Percentiles rank a stretch among this genome's conserved stretches.
These are phyloP conservation scores for Chondrilla cf. caribensis DNA, from an alignment of 37 sponge, comb jelly and placozoan genomes.

Conservation along the genomic window DNA sequence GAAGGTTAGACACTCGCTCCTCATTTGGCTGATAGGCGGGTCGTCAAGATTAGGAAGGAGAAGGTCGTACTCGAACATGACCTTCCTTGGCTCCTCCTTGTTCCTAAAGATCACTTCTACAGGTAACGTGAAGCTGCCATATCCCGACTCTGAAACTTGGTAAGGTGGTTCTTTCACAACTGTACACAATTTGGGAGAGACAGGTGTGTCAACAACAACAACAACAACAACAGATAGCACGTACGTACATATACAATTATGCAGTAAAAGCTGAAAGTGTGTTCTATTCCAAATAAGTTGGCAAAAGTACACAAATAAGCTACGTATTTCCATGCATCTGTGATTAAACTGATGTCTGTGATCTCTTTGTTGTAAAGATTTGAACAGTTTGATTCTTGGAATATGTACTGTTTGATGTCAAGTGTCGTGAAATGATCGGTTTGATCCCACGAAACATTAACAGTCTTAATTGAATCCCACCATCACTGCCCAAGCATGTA, in stretches of 20 bases:
- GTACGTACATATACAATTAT: not conserved
- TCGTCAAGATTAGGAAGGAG: conserved; percentile 84
- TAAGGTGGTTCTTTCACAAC: conserved; percentile 95
- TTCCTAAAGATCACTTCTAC: conserved; percentile 93
- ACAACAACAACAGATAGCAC: too few relatives aligned
- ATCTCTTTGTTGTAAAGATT: too few relatives aligned
- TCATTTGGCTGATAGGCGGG: conserved; percentile 87
- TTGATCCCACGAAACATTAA: too few relatives aligned
- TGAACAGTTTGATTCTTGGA: too few relatives aligned
- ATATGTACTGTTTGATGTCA: too few relatives aligned
- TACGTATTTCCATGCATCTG: too few relatives aligned
- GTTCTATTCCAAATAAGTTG: not conserved
- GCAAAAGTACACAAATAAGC: too few relatives aligned
- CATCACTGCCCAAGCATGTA: too few relatives aligned
- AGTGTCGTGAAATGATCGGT: too few relatives aligned
- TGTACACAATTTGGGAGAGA: conserved; percentile 37
- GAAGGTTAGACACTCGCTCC: conserved; percentile 95
- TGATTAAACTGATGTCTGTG: too few relatives aligned
- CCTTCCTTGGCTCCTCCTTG: conserved; percentile 89
- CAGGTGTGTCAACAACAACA: conserved; percentile 2
- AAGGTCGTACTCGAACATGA: conserved; percentile 92
- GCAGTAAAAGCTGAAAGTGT: not conserved
- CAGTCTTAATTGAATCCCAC: too few relatives aligned
- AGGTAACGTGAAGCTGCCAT: conserved; percentile 90
- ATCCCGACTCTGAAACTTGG: conserved; percentile 95